phyloP scores from a whole-genome alignment of 2,113 vertebrate species.

The Perccottus glenii region DNA sequence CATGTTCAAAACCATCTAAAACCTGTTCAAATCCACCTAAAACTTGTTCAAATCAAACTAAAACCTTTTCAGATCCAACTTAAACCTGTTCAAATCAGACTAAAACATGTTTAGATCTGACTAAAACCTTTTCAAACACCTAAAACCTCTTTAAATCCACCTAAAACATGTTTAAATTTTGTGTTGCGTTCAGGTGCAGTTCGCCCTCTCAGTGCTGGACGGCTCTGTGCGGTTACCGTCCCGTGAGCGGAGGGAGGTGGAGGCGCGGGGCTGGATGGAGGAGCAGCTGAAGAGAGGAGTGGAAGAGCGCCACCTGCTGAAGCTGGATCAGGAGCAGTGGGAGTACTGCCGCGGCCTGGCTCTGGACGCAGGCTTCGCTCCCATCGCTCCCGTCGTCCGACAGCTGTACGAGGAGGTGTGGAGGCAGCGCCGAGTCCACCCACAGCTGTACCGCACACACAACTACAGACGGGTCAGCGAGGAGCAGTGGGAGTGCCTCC shows the following conservation, averaged over 20 bases:
- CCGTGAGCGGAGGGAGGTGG: slow-evolving; percentile 56
- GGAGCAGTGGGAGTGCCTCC: slow-evolving; percentile 30
- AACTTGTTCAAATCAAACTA: too few relatives aligned
- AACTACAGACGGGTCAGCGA: slow-evolving; percentile 72
- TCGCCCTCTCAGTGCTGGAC: slow-evolving; percentile 66
- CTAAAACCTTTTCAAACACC: too few relatives aligned
- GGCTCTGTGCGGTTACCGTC: slow-evolving; percentile 61
- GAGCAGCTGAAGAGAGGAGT: slow-evolving; percentile 49
- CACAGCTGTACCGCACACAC: slow-evolving; percentile 55
- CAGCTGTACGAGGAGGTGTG: slow-evolving; percentile 72
- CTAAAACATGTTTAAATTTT: too few relatives aligned
- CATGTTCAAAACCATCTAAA: too few relatives aligned
- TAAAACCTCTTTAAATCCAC: too few relatives aligned
- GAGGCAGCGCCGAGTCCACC: slow-evolving; percentile 51
- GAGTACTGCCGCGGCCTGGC: slow-evolving; percentile 69
- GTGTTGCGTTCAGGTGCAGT: slow-evolving; percentile 60
- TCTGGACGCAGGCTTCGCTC: slow-evolving; percentile 43
- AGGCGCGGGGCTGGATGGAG: slow-evolving; percentile 35
- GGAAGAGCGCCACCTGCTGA: slow-evolving; percentile 62
- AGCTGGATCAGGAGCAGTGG: slow-evolving; percentile 69
- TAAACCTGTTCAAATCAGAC: too few relatives aligned
- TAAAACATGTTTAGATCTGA: too few relatives aligned
- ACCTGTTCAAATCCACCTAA: too few relatives aligned
- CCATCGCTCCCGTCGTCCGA: slow-evolving; percentile 46
- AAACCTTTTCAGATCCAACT: too few relatives aligned